These are phyloP conservation scores for Pseudococcus jackbeardsleyi DNA, from an alignment of 2,888 invertebrate genomes.

Conservation along the genomic window DNA sequence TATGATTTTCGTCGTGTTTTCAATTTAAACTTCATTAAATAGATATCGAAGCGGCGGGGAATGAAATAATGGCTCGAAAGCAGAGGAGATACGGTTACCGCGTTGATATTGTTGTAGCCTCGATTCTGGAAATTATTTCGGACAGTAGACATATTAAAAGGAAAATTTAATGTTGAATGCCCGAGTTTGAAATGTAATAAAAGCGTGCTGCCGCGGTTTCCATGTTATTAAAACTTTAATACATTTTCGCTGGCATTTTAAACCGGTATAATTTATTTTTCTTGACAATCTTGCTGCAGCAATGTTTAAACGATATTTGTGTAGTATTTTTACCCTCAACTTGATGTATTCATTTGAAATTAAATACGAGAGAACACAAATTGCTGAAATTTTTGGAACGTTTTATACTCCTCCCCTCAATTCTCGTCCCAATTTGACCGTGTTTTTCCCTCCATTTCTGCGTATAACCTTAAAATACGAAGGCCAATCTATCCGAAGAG, in stretches of 20 bases:
- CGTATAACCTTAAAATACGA: too few species aligned
- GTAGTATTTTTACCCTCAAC: constrained; percentile 35
- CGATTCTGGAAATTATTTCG: constrained; percentile 28
- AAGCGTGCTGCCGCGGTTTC: constrained; percentile 33
- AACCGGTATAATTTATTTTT: constrained; percentile 41
- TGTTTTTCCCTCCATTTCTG: not conserved
- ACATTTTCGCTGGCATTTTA: constrained; percentile 35
- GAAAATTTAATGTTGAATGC: constrained; percentile 40
- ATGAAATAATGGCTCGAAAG: not conserved
- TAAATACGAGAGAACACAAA: constrained; percentile 33
- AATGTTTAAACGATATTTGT: constrained; percentile 38
- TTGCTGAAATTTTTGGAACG: constrained; percentile 22
- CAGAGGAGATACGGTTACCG: not conserved
- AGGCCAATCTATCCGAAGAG: too few species aligned
- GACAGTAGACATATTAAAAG: constrained; percentile 35
- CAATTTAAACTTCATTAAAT: constrained; percentile 5
- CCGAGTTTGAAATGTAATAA: constrained; percentile 39
- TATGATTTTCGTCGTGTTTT: not conserved
- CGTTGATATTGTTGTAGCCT: not conserved
- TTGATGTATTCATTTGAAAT: constrained; percentile 43
- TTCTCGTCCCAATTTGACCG: not conserved
- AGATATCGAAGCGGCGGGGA: not conserved
- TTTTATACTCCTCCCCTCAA: not conserved
- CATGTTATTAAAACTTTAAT: constrained; percentile 36
- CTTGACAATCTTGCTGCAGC: constrained; percentile 34